These are phyloP conservation scores for Rhodinocichla rosea DNA, from an alignment of 2,113 vertebrate genomes.

Conservation along the genomic window DNA sequence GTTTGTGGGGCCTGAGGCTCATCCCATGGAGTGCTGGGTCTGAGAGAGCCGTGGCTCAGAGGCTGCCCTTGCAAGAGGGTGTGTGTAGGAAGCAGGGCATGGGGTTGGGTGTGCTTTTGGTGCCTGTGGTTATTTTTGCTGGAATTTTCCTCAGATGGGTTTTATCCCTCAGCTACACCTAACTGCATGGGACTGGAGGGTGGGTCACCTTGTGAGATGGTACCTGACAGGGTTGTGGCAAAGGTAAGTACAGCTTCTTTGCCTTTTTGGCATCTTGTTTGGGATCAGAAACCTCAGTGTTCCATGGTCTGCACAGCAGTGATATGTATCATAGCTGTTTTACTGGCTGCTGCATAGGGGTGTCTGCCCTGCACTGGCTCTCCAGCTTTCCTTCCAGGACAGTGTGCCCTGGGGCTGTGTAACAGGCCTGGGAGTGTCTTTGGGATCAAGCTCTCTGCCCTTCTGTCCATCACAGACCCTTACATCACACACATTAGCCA, in stretches of 20 bases:
- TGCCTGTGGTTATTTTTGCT: background rate
- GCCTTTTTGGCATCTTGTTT: background rate
- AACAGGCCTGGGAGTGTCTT: background rate
- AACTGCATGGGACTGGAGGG: background rate
- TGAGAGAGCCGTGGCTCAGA: rapidly evolving
- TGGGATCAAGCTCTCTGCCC: background rate
- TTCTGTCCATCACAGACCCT: background rate
- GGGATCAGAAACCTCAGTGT: background rate
- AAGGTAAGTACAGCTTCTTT: background rate
- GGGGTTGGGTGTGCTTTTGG: background rate
- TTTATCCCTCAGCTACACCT: background rate
- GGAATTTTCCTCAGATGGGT: background rate
- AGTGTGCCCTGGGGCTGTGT: background rate
- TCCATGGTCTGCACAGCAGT: background rate
- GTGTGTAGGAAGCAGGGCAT: background rate
- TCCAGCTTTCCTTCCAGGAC: background rate
- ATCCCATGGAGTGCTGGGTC: background rate
- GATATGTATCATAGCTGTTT: background rate
- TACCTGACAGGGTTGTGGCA: background rate
- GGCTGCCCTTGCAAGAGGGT: background rate
- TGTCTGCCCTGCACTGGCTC: background rate
- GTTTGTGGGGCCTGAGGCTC: background rate
- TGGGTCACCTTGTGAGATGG: background rate
- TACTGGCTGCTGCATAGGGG: background rate
- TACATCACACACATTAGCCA: rapidly evolving